Conservation (phyloP, 2,797 vertebrate species). For the Sebastes steindachneri region DNA sequence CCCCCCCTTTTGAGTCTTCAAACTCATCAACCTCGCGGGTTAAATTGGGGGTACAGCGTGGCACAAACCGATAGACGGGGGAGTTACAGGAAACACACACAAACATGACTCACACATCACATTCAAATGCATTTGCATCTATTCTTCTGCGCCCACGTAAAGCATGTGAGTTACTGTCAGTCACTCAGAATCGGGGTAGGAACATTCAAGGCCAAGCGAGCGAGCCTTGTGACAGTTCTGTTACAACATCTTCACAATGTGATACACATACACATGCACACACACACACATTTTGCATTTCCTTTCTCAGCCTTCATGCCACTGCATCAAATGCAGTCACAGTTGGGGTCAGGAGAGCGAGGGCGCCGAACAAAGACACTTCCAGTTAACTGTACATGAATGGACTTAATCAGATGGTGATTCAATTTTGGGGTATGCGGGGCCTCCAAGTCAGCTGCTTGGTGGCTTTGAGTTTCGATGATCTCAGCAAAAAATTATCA, state of each 20-base stretch:
- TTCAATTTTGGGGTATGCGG: slow-evolving; percentile 63
- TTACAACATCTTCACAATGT: slow-evolving; percentile 63
- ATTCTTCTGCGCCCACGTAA: slow-evolving; percentile 50
- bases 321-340: slow-evolving; percentile 35
- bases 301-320: slow-evolving; percentile 29
- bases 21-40: slow-evolving; percentile 54
- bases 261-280: slow-evolving; percentile 2
- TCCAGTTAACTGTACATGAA: slow-evolving; percentile 66
- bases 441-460: slow-evolving; percentile 61
- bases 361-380: slow-evolving; percentile 56
- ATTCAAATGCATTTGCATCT: slow-evolving; percentile 49
- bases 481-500: slow-evolving; percentile 51
- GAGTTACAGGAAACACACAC: slow-evolving; percentile 53
- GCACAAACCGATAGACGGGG: slow-evolving; percentile 67
- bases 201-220: slow-evolving; percentile 48
- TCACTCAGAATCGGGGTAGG: slow-evolving; percentile 32
- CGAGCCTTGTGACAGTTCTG: slow-evolving; percentile 64
- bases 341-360: slow-evolving; percentile 41
- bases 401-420: slow-evolving; percentile 72
- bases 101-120: slow-evolving; percentile 63
- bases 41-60: slow-evolving; percentile 68
- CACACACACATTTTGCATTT: slow-evolving; percentile 31
- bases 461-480: slow-evolving; percentile 40
- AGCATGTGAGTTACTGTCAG: slow-evolving; percentile 62
- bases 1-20: slow-evolving; percentile 7